Percentiles rank a stretch among this genome's conserved stretches.
phyloP scores from a whole-genome alignment of 1,140 invertebrate species.

The Cephus cinctus region DNA sequence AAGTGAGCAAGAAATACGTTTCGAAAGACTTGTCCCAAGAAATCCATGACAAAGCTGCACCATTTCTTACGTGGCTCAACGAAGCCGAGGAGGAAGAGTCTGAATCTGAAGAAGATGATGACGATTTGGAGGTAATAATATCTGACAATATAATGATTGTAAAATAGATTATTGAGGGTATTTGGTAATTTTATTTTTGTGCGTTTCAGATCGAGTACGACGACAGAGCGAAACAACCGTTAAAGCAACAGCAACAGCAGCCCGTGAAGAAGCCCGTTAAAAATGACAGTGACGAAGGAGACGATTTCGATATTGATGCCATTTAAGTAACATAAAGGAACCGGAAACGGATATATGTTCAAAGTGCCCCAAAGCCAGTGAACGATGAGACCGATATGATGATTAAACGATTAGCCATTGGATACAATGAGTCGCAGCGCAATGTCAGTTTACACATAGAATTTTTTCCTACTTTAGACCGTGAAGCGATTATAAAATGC shows the following conservation, averaged over 20 bases:
- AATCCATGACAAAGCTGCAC: constrained; percentile 88
- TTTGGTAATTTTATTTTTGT: constrained; percentile 16
- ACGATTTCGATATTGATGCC: constrained; percentile 88
- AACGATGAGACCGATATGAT: constrained; percentile 13
- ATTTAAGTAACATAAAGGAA: constrained; percentile 67
- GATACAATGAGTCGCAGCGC: constrained; percentile 21
- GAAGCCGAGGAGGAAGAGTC: constrained; percentile 94
- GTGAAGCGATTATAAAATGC: not conserved
- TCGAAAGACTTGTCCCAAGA: constrained; percentile 87
- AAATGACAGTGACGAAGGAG: constrained; percentile 70
- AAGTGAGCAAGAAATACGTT: constrained; percentile 93
- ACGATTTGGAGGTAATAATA: constrained; percentile 61
- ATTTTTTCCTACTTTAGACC: constrained; percentile 1
- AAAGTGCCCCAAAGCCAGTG: not conserved
- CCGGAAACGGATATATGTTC: constrained; percentile 16
- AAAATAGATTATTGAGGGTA: not conserved
- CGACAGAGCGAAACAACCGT: constrained; percentile 76
- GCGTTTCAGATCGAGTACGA: constrained; percentile 78
- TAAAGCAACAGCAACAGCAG: constrained; percentile 66
- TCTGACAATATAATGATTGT: constrained; percentile 2
- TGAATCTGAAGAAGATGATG: constrained; percentile 69
- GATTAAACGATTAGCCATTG: constrained; percentile 21
- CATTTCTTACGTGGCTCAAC: constrained; percentile 95
- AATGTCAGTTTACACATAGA: constrained; percentile 17
- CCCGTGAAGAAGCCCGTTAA: constrained; percentile 53